Evolutionary conservation across 2,113 vertebrate genomes (phyloP), one percentile per base, ranked within the genome.

Genomic region (Protomyctophum bolini): DNA sequence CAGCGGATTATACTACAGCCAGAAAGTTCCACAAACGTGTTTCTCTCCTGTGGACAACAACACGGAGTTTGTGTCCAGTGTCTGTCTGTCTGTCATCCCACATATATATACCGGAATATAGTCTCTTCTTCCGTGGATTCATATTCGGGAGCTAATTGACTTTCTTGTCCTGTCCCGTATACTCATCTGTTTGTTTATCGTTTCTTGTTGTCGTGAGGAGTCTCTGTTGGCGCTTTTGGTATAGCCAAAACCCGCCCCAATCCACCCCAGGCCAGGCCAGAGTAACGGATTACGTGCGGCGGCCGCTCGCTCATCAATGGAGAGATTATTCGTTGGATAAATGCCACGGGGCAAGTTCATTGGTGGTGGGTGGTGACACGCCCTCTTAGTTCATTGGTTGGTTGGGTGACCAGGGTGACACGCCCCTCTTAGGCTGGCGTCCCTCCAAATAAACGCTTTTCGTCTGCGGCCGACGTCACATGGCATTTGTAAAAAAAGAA

Each of bases 401-500:
- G 21, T 21, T 21, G 21, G 21, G 21, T 21, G 21, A 21, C 21
- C 21, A 21, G 21, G 1, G 1, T 21, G 21, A 21, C 21, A 21
- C 21, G 21, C 21, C 21, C 21, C 21, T 21, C 21, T 58, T 87
- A 74, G 87, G 86, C 72, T 83, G 84, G 76, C 86, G 67, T 63
- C 50, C 14, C 63, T 67, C 75, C 82, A 72, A 76, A 50, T 47
- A 41, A 28, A 67, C 14, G 3, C 7, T 58, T 58, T 83, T 83
- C 76, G 73, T 75, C 77, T 82, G 66, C 66, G 67, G 66, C 59
- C 33, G 73, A 64, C 47, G 77, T 73, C 79, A 79, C 72, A 80
- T 78, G 83, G 77, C 63, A 21, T 82, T 82, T 81, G 78, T 91
- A 69, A 88, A 84, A 89, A 21, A 21, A 21, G n/a, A n/a, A n/a